Evolutionary conservation across 2,113 vertebrate genomes (phyloP).

Genomic region (Oxyruncus cristatus): DNA sequence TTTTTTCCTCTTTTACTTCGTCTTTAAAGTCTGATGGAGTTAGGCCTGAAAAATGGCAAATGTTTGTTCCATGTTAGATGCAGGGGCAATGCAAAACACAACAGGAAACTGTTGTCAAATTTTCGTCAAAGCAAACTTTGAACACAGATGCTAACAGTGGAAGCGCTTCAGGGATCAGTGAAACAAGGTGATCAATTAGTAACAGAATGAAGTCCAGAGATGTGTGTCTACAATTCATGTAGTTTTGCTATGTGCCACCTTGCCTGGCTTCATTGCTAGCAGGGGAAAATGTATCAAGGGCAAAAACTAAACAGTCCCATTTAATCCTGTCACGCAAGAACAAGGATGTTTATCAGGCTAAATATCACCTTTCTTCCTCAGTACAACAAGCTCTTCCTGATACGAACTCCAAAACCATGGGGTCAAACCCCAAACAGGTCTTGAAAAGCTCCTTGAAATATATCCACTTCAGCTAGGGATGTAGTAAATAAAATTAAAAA

Average conservation of each 20-base stretch:
- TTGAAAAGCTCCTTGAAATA: not conserved
- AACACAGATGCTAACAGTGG: not conserved
- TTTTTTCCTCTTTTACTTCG: not conserved
- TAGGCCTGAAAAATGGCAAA: not conserved
- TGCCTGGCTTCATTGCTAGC: not conserved
- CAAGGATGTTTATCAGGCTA: not conserved
- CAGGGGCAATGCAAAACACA: not conserved
- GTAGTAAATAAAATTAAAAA: not conserved
- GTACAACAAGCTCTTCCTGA: not conserved
- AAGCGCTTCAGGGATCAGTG: not conserved
- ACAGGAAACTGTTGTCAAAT: not conserved
- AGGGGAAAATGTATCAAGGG: not conserved
- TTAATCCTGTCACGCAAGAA: not conserved
- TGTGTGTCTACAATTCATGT: not conserved
- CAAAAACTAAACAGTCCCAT: not conserved
- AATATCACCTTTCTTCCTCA: not conserved
- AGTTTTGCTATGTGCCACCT: not conserved
- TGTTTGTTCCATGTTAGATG: not conserved
- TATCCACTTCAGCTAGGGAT: not conserved
- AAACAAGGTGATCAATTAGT: not conserved
- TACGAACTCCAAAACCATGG: not conserved
- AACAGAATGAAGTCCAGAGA: not conserved
- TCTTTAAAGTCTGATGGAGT: not conserved
- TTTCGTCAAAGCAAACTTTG: not conserved
- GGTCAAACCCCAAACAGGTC: not conserved